These are phyloP conservation scores for Apteryx mantelli DNA, from an alignment of 2,113 vertebrate species.

Conservation along the genomic window DNA sequence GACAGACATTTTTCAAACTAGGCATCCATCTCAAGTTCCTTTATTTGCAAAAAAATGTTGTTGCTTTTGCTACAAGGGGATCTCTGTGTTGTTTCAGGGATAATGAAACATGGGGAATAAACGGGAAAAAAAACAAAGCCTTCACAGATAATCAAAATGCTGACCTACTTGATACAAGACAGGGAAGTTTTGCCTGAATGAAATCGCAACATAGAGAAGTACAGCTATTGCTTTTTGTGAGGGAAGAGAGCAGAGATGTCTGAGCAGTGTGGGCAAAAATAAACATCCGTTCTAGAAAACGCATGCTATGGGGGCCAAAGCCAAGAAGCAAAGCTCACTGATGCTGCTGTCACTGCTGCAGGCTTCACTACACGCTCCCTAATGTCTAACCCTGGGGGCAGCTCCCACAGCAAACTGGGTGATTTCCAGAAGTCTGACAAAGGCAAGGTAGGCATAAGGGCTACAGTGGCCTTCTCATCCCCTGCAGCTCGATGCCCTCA, in stretches of 20 bases:
- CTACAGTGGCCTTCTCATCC: background rate
- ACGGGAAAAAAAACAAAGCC: background rate
- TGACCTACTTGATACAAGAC: background rate
- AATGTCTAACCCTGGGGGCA: background rate
- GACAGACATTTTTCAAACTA: background rate
- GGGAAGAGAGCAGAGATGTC: background rate
- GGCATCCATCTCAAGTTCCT: background rate
- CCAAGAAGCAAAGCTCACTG: background rate
- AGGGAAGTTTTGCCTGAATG: background rate
- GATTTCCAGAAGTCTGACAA: background rate
- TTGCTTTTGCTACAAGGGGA: background rate
- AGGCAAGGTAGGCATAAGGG: background rate
- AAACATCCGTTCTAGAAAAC: background rate
- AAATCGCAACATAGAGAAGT: background rate
- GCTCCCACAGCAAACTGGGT: background rate
- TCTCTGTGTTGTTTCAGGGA: background rate
- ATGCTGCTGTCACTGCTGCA: background rate
- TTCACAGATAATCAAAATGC: background rate
- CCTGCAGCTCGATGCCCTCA: background rate
- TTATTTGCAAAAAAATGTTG: background rate
- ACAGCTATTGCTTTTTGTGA: background rate
- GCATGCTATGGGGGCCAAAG: background rate
- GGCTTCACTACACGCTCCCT: rapidly evolving
- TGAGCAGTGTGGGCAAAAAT: background rate
- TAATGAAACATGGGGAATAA: background rate